Conservation (phyloP, 2,797 vertebrate species). For the Clarias pachynema region DNA sequence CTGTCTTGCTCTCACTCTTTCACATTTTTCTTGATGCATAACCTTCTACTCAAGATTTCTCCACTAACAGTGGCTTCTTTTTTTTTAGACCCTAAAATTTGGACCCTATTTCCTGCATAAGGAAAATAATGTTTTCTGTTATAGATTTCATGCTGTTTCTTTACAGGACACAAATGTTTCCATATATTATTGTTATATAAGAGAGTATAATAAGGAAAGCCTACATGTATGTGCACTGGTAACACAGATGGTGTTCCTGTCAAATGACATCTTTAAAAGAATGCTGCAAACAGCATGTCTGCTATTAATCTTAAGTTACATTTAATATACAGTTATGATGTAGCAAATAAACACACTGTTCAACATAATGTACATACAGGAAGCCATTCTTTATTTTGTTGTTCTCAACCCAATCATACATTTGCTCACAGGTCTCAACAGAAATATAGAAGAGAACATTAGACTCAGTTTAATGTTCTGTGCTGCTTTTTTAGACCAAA, state of each 20-base stretch:
- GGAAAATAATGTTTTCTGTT: slow-evolving; percentile 5
- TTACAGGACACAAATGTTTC: not conserved
- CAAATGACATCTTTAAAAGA: slow-evolving; percentile 7
- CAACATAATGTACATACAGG: not conserved
- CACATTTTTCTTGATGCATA: slow-evolving; percentile 49
- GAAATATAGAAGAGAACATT: not conserved
- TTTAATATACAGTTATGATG: not conserved
- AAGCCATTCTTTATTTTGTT: not conserved
- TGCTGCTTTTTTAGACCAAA: not conserved
- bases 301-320: not conserved
- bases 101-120: not conserved
- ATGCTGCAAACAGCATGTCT: not conserved
- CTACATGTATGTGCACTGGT: not conserved
- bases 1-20: slow-evolving; percentile 34
- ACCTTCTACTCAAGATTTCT: slow-evolving; percentile 57
- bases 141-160: not conserved
- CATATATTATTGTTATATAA: not conserved
- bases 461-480: not conserved
- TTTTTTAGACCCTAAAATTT: not conserved
- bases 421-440: not conserved
- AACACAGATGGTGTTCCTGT: not conserved
- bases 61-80: slow-evolving; percentile 37
- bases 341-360: not conserved
- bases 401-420: not conserved
- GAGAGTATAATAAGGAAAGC: not conserved